Base-by-base conservation (phyloP, 2,797 vertebrate genomes). In the Orientallactaga sibirica region DNA sequence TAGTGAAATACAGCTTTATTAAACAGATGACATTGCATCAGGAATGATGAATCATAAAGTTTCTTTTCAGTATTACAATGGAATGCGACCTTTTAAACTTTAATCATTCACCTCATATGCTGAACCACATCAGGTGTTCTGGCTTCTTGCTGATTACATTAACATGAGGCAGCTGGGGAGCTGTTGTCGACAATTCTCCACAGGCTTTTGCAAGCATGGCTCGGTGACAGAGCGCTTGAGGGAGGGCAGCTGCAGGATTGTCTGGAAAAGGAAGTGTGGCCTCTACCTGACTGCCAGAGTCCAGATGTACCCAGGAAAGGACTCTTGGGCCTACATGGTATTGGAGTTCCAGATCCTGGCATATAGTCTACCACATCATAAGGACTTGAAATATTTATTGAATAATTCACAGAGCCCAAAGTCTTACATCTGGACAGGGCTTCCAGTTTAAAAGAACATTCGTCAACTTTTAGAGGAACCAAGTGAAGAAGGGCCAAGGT, bases 41-140 rank as follows among this genome's bases (percentile, higher is more conserved):
- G 97, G 96, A 98, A 97, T 92, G 95, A 97, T 97, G 97, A 97
- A 97, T 98, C 98, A 97, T 97, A 96, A 98, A 96, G 97, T 97
- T 98, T 97, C 97, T 97, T 97, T 97, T 97, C 0, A 0, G 96
- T 95, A 97, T 98, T 97, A 97, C 97, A 92, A 79, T 95, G 95
- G 92, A 43, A 86, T 82, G 90, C 0, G 79, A 97, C 98, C 97
- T 97, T 95, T 96, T 95, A 94, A 88, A 97, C 97, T 96, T 96
- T 91, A 96, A 97, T 97, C 92, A 95, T 95, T 95, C 92, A 93
- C 96, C 95, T 97, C 96, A 52, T 96, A 94, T 90, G 96, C 95
- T 0, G 2, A 96, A 95, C 92, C 93, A 83, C 48, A 0, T 95
- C 97, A 98, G 97, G 97, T 98, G 95, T 92, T 91, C 92, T 92